Evolutionary conservation across 2,888 invertebrate species (phyloP).

Genomic region (Ectobius pallidus): DNA sequence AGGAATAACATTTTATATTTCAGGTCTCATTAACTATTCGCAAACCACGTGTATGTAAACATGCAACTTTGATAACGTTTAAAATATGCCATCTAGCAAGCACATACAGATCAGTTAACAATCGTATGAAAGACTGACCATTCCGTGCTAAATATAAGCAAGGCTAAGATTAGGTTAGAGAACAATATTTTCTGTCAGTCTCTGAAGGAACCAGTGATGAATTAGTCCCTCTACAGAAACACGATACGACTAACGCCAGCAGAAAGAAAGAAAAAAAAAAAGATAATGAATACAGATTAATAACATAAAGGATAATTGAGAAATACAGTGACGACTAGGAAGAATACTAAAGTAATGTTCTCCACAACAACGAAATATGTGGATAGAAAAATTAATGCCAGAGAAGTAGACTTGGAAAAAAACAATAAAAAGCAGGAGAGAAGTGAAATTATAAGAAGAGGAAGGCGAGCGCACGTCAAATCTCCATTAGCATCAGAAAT

Average conservation of each 20-base stretch:
- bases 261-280: neutral
- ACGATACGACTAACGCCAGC: neutral
- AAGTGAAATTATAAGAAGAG: slow-evolving; percentile 24
- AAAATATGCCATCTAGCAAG: neutral
- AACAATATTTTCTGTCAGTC: slow-evolving; percentile 21
- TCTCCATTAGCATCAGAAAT: slow-evolving; percentile 39
- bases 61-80: too few species aligned
- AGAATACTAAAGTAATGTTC: too few species aligned
- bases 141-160: neutral
- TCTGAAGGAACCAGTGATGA: neutral
- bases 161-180: neutral
- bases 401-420: neutral
- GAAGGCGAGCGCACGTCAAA: slow-evolving; percentile 36
- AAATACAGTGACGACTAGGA: slow-evolving; percentile 13
- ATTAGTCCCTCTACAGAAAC: slow-evolving; percentile 6
- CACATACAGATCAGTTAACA: neutral
- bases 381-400: slow-evolving; percentile 24
- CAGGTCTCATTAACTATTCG: too few species aligned
- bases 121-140: neutral
- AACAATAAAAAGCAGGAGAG: slow-evolving; percentile 20
- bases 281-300: neutral
- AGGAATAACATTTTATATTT: too few species aligned
- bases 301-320: slow-evolving; percentile 7
- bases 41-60: too few species aligned
- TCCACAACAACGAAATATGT: neutral